Evolutionary conservation across 1,140 invertebrate species (phyloP).

Genomic region (Himalopsyche phryganea): DNA sequence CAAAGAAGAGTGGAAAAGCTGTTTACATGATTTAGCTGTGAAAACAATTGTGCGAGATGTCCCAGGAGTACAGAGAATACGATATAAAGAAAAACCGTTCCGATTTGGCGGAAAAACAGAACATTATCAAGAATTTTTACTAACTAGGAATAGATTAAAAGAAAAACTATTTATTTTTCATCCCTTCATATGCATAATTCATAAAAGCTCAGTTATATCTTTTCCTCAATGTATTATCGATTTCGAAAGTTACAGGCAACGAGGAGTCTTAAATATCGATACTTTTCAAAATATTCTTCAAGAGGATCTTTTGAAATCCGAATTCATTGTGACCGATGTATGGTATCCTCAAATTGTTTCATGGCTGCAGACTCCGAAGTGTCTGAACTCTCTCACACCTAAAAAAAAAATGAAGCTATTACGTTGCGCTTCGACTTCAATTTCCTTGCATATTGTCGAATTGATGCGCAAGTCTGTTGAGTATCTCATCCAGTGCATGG

Average conservation of each 20-base stretch:
- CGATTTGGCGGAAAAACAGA: constrained; percentile 58
- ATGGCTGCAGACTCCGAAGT: constrained; percentile 48
- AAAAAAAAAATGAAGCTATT: constrained; percentile 44
- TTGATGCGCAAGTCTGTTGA: constrained; percentile 50
- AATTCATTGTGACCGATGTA: constrained; percentile 48
- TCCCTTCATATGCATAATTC: constrained; percentile 58
- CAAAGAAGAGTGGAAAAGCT: constrained; percentile 48
- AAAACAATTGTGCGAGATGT: constrained; percentile 49
- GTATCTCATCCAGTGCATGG: constrained; percentile 41
- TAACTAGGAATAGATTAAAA: constrained; percentile 53
- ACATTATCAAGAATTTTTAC: constrained; percentile 56
- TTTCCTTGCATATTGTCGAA: constrained; percentile 51
- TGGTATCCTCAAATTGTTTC: constrained; percentile 45
- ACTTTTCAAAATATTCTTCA: constrained; percentile 47
- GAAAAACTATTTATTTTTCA: constrained; percentile 58
- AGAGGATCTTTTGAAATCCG: constrained; percentile 47
- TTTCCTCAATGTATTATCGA: constrained; percentile 56
- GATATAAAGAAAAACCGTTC: constrained; percentile 49
- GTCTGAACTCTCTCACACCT: constrained; percentile 41
- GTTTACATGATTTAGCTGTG: constrained; percentile 50
- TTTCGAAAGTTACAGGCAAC: constrained; percentile 51
- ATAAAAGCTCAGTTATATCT: constrained; percentile 52
- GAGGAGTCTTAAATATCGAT: constrained; percentile 44
- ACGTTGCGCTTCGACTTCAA: constrained; percentile 46
- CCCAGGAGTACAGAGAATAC: constrained; percentile 42